Evolutionary conservation across 2,888 invertebrate species (phyloP).

Genomic region (Nemotelus nigrinus): DNA sequence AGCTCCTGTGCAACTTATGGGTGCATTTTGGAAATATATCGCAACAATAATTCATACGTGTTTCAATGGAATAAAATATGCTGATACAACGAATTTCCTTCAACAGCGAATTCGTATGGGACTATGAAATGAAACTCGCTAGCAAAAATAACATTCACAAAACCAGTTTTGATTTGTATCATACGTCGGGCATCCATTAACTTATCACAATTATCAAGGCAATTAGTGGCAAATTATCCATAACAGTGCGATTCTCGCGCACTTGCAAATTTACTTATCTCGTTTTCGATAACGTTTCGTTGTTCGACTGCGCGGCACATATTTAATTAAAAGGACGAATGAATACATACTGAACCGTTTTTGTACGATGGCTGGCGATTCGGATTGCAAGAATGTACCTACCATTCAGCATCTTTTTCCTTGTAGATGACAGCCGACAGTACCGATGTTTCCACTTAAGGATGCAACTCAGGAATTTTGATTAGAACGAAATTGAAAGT

Average conservation of each 20-base stretch:
- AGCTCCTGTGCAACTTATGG: too few relatives aligned
- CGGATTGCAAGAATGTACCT: not conserved
- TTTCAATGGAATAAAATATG: too few relatives aligned
- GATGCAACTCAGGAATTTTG: conserved; percentile 42
- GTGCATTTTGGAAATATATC: too few relatives aligned
- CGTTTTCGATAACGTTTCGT: conserved; percentile 27
- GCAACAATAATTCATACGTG: too few relatives aligned
- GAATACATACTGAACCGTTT: conserved; percentile 1
- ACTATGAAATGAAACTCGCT: too few relatives aligned
- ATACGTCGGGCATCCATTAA: not conserved
- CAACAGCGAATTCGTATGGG: too few relatives aligned
- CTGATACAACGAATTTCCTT: too few relatives aligned
- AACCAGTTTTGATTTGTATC: not conserved
- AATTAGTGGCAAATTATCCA: conserved; percentile 42
- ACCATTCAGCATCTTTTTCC: conserved; percentile 27
- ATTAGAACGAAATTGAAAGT: conserved; percentile 44
- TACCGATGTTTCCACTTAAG: conserved; percentile 41
- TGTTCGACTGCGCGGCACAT: conserved; percentile 10
- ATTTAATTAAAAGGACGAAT: conserved; percentile 28
- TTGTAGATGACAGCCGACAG: conserved; percentile 38
- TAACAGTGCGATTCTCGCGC: conserved; percentile 40
- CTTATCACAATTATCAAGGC: conserved; percentile 24
- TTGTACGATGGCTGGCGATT: not conserved
- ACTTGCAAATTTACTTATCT: conserved; percentile 45
- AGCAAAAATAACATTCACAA: too few relatives aligned